Evolutionary conservation across 2,797 vertebrate genomes (phyloP), one percentile per base, ranked within the genome.

Genomic region (Graptemys geographica): DNA sequence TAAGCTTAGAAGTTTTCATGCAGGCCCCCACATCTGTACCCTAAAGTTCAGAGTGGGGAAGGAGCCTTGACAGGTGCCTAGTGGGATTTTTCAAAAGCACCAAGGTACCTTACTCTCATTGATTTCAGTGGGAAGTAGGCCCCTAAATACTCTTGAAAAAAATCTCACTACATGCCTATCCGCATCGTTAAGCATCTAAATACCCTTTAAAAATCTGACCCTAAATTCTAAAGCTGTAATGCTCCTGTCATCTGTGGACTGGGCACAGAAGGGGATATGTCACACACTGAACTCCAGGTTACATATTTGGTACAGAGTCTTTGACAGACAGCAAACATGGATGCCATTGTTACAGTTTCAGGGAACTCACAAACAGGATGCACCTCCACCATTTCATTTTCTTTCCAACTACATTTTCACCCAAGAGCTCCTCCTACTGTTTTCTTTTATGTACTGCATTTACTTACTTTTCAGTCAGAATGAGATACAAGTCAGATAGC

Each of bases 401-500:
- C 33, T 80, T 84, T 41, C 0, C 0, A 25, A 5, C 85, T 92
- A 55, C 8, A 33, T 47, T 31, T 93, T 86, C 90, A 82, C 12
- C 81, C 90, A 59, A 82, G 79, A 90, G 89, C 81, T 2, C 51
- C n/a, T 93, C 72, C 83, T 25, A 12, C 87, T 31, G 82, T 95
- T 90, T 76, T 89, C 25, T 95, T 95, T 94, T 83, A 81, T 90
- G 51, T 53, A 53, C 2, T 91, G 23, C 65, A 84, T 92, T 95
- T 91, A 95, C 83, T 94, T 95, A 96, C 52, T 80, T 49, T 49
- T 91, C 83, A 72, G 90, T 84, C 86, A 82, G 90, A 92, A 91
- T 82, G 84, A 86, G 7, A 79, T 87, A 93, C 94, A 85, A 94
- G 90, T 95, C 94, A 95, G 49, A 87, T 90, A 94, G 83, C 56